phyloP scores from a whole-genome alignment of 2,113 vertebrate species.

The Rhadina sibilatrix region DNA sequence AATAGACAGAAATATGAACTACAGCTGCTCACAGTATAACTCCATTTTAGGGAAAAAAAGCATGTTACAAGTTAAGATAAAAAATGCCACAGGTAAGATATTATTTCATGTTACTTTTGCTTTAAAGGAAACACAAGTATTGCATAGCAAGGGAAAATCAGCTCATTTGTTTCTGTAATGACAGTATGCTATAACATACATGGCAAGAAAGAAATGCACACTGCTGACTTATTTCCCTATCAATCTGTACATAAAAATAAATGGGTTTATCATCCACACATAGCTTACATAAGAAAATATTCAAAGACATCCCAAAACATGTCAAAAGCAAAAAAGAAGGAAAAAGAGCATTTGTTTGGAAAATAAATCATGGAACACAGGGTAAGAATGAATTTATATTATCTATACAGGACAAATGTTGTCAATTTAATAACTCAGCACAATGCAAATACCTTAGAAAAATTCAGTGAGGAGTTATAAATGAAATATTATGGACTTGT shows the following conservation, averaged over 20 bases:
- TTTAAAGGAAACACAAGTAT: neutral
- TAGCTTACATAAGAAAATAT: neutral
- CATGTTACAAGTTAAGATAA: neutral
- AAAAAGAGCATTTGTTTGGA: neutral
- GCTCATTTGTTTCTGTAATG: neutral
- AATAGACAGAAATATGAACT: neutral
- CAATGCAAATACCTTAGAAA: neutral
- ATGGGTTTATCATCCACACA: neutral
- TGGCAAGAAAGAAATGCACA: neutral
- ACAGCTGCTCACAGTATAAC: neutral
- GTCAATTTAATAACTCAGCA: neutral
- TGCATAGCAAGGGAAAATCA: neutral
- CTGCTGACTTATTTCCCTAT: neutral
- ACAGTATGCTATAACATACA: neutral
- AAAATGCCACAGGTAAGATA: neutral
- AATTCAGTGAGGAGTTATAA: neutral
- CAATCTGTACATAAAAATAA: neutral
- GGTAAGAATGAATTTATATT: neutral
- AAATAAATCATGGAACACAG: neutral
- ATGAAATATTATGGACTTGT: neutral
- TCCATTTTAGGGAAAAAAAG: neutral
- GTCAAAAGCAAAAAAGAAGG: neutral
- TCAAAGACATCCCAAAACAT: neutral
- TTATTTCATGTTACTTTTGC: neutral
- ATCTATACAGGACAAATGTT: neutral